Base-by-base conservation (phyloP, 37 sponge, comb jelly and placozoan genomes). In the Crambe crambe region DNA sequence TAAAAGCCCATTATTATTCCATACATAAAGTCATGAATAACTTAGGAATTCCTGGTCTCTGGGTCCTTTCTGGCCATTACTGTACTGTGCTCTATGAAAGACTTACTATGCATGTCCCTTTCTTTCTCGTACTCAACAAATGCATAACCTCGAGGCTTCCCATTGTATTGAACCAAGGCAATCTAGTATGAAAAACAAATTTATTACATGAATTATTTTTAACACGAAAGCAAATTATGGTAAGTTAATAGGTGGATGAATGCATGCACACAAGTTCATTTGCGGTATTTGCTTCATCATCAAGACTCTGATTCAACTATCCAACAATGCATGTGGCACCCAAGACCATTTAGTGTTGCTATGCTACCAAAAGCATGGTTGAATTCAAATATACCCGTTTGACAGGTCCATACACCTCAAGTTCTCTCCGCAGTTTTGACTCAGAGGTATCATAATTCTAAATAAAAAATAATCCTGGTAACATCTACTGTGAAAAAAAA, bases 51-150 rank as follows among this genome's bases (percentile, higher is more conserved):
- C n/a, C n/a, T n/a, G n/a, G n/a, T n/a, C n/a, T n/a, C n/a, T n/a
- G n/a, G n/a, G n/a, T n/a, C n/a, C n/a, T n/a, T n/a, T n/a, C n/a
- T n/a, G n/a, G n/a, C n/a, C n/a, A n/a, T n/a, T n/a, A n/a, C n/a
- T n/a, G n/a, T n/a, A n/a, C n/a, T n/a, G n/a, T n/a, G n/a, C n/a
- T n/a, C n/a, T n/a, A n/a, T n/a, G n/a, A n/a, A n/a, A 17, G 1
- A 54, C 95, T 81, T 72, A 94, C 95, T 56, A 54, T 80, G 83
- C 99, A 98, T 98, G 70, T 96, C 99, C 56, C 94, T 73, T 83
- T 95, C 96, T 21, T 86, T 79, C 41, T 98, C 99, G 64, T 84
- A 98, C 81, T 95, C 96, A 60, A 98, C 80, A 70, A 98, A 98
- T 3, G 94, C 94, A 76, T 98, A 98, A 8, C 99, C 99, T 17